Evolutionary conservation across 1,140 invertebrate genomes (phyloP), one percentile per base, ranked within the genome.

Genomic region (Planococcus citri): DNA sequence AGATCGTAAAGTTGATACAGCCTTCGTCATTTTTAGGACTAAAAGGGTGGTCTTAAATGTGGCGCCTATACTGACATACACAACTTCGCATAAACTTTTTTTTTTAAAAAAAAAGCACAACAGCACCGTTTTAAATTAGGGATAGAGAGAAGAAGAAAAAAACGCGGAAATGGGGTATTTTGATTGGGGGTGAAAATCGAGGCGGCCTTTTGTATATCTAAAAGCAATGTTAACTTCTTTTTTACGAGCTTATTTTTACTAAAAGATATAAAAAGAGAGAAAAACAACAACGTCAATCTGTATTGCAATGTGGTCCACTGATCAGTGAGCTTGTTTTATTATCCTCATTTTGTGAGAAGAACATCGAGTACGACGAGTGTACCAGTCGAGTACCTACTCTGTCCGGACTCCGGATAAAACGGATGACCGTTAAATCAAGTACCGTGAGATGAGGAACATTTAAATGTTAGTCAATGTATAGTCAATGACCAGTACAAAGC

Each of bases 361-460:
- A n/a, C n/a, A n/a, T n/a, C n/a, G n/a, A n/a, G n/a, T n/a, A n/a
- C 4, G 51, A 20, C 17, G 51, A n/a, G 17, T 20, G 4, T 22
- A 8, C 3, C 17, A 58, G 17, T 22, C 29, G 29, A 33, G 3
- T 3, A 33, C n/a, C n/a, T n/a, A 12, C 29, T 3, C 29, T 51
- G n/a, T 9, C 41, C n/a, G 41, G 41, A 51, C 2, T 17, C 6
- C n/a, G 17, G 25, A 25, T 25, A 64, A 24, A 10, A 25, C 60
- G 60, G 17, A 24, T 64, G 60, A 64, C 60, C 60, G 25, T 64
- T 64, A 64, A 64, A 64, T 64, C 60, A 64, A 64, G 60, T 64
- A 64, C 60, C 60, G 24, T 64, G 60, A 64, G 24, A 64, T 64
- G 60, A 58, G 12, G 17, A 64, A 64, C 60, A 21, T 64, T 64